Evolutionary conservation across 2,888 invertebrate species (phyloP), one percentile per base, ranked within the genome.

Genomic region (Nymphalis urticae): DNA sequence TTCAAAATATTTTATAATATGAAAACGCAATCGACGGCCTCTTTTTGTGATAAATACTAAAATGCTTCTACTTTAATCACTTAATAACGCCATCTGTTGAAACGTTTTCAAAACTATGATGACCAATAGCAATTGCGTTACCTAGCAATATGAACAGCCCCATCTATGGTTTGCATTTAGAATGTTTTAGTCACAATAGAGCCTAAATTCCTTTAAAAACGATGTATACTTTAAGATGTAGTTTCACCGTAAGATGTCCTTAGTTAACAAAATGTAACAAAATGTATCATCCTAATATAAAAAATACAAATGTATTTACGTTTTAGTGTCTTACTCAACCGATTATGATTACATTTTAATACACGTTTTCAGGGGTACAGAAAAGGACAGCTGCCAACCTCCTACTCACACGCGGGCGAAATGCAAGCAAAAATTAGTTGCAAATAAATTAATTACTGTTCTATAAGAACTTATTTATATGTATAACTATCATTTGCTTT

Each of bases 1-100:
- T 70, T 72, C 71, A 66, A 66, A 67, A 69, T 67, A 62, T 69
- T 73, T 68, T 66, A 50, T 66, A 47, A 65, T 67, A 36, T 36
- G 64, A 61, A 69, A 61, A 51, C 27, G 47, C 16, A 60, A 47
- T 21, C 48, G 17, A 13, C 53, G 53, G 53, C 16, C 17, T 19
- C 9, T 50, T 50, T n/a, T 50, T 32, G n/a, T 36, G 32, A 32
- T 42, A 47, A 59, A 42, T 42, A 42, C 10, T 42, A 42, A 51
- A 47, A 16, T 50, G 42, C 13, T 19, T 9, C 24, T 54, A 48
- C 7, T 21, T n/a, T 50, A 27, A 66, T 62, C 51, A 13, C 27
- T 48, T 36, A 21, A 53, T 21, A 62, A 19, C 54, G 68, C 70
- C 72, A 68, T 70, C 73, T 71, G 53, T 53, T 54, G 32, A 24